Conservation (phyloP, 2,797 vertebrate genomes). For the Trachops cirrhosus region DNA sequence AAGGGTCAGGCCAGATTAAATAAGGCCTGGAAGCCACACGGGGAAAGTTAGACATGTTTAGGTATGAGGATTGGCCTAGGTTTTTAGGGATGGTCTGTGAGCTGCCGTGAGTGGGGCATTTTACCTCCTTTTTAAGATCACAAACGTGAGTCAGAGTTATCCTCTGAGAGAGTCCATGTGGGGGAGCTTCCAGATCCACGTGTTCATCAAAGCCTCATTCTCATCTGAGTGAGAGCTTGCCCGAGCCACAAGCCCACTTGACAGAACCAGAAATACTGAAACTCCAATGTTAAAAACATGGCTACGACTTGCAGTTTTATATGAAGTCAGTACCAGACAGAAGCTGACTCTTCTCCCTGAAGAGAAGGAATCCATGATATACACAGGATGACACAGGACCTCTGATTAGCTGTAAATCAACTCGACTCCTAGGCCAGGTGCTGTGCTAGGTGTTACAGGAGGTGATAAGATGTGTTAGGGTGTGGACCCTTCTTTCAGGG, state of each 20-base stretch:
- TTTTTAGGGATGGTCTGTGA: not conserved
- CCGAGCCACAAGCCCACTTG: not conserved
- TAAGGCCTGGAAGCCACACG: not conserved
- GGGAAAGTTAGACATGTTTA: not conserved
- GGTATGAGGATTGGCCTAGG: not conserved
- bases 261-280: slow-evolving; percentile 3
- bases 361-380: not conserved
- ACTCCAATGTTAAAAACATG: not conserved
- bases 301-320: not conserved
- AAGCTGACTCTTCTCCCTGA: not conserved
- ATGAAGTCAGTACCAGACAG: not conserved
- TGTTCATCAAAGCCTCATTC: not conserved
- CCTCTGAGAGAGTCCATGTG: not conserved
- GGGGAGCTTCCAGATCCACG: not conserved
- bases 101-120: not conserved
- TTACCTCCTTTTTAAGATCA: slow-evolving; percentile 3
- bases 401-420: not conserved
- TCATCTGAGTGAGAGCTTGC: not conserved
- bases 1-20: not conserved
- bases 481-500: not conserved
- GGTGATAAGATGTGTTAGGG: not conserved
- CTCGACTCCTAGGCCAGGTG: not conserved
- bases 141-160: not conserved
- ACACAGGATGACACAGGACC: not conserved
- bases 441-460: not conserved